These are phyloP conservation scores for Drosophila longiperda DNA, from an alignment of 2,888 invertebrate genomes.

Conservation along the genomic window DNA sequence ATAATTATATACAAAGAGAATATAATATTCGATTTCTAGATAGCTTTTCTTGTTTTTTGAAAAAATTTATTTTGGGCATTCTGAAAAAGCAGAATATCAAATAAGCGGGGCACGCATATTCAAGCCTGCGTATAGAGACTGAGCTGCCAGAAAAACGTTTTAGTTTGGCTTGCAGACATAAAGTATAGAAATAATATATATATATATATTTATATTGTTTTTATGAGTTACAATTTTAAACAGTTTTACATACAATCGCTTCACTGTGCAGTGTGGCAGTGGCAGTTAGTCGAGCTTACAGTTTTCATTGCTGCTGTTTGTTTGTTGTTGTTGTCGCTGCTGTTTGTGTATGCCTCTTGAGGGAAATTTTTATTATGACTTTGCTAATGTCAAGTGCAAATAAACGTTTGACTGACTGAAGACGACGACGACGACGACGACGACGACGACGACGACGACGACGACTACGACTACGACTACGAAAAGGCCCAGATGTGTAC, in stretches of 20 bases:
- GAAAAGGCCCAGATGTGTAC: conserved; percentile 31
- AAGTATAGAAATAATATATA: not conserved
- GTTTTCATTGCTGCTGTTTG: conserved; percentile 18
- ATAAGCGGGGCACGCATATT: not conserved
- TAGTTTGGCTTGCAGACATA: not conserved
- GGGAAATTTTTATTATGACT: conserved; percentile 80
- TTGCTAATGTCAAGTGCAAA: conserved; percentile 82
- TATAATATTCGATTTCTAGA: not conserved
- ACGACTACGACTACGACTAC: not conserved
- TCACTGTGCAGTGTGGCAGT: conserved; percentile 42
- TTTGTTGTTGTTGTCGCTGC: conserved; percentile 26
- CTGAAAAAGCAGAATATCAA: not conserved
- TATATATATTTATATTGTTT: not conserved
- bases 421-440: conserved; percentile 7
- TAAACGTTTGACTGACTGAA: conserved; percentile 71
- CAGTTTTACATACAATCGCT: conserved; percentile 19
- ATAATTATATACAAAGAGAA: not conserved
- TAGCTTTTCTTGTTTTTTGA: not conserved
- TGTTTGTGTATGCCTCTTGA: conserved; percentile 54
- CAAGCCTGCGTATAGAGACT: not conserved
- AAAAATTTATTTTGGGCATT: not conserved
- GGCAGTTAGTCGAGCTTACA: conserved; percentile 31
- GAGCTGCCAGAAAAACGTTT: not conserved
- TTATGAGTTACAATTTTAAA: not conserved
- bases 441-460: conserved; percentile 7